These are phyloP conservation scores for Characodon lateralis DNA, from an alignment of 2,797 vertebrate genomes.

Conservation along the genomic window DNA sequence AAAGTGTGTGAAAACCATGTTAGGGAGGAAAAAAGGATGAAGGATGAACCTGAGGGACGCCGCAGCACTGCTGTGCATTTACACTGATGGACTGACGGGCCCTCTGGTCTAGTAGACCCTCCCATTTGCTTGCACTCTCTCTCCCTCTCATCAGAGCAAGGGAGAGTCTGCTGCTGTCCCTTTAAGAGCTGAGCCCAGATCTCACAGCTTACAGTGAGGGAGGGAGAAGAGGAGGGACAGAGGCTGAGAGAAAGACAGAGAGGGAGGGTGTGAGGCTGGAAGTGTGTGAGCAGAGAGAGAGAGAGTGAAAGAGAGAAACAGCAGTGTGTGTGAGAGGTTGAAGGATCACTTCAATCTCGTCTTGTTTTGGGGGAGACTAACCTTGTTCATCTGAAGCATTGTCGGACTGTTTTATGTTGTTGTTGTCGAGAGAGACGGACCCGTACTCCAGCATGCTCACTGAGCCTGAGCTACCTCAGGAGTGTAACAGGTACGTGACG, in stretches of 20 bases:
- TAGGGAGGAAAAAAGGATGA: not conserved
- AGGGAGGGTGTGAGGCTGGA: conserved; percentile 73
- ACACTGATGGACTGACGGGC: conserved; percentile 55
- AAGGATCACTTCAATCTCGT: conserved; percentile 91
- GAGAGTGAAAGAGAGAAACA: conserved; percentile 66
- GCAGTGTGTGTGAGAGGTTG: conserved; percentile 89
- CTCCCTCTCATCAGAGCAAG: conserved; percentile 9
- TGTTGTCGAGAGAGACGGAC: conserved; percentile 85
- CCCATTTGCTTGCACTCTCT: conserved; percentile 36
- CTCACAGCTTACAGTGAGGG: conserved; percentile 83
- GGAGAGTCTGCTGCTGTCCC: conserved; percentile 82
- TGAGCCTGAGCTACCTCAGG: conserved; percentile 98
- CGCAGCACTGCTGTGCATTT: conserved; percentile 72
- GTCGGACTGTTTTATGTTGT: conserved; percentile 89
- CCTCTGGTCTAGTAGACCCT: conserved; percentile 69
- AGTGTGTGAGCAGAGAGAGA: conserved; percentile 77
- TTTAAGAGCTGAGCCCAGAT: conserved; percentile 94
- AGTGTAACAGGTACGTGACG: conserved; percentile 96
- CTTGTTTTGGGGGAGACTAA: conserved; percentile 83
- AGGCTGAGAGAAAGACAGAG: conserved; percentile 63
- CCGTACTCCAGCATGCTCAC: conserved; percentile 97
- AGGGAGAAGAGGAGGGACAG: conserved; percentile 83
- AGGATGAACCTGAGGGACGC: conserved; percentile 60
- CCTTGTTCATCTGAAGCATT: conserved; percentile 75
- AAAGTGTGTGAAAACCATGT: not conserved